A percentile compares a stretch with the other conserved stretches of the same genome.
Conservation (phyloP, 2,888 invertebrate genomes). For the Agonum fuliginosum region DNA sequence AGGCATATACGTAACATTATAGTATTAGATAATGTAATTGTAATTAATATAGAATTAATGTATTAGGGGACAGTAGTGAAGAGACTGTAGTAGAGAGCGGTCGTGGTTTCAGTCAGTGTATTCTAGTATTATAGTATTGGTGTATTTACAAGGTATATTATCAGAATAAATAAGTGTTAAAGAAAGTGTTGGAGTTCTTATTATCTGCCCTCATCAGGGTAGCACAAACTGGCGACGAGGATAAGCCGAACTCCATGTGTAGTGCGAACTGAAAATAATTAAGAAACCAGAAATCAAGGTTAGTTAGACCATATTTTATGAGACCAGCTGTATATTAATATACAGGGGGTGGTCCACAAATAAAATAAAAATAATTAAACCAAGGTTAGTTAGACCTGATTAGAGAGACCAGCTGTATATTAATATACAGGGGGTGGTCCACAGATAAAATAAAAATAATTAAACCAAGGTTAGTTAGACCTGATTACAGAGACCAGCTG, state of each 20-base stretch:
- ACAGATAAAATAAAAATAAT: too few relatives aligned
- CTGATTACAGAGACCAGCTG: background rate
- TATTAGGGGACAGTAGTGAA: too few relatives aligned
- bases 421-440: background rate
- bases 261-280: background rate
- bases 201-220: too few relatives aligned
- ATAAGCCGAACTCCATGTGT: background rate
- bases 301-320: background rate
- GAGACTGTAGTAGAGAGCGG: too few relatives aligned
- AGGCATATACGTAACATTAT: too few relatives aligned
- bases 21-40: too few relatives aligned
- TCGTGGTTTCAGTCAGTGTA: too few relatives aligned
- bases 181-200: too few relatives aligned
- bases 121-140: too few relatives aligned
- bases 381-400: background rate
- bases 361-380: too few relatives aligned
- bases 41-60: background rate
- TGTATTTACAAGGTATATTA: too few relatives aligned
- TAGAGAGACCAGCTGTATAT: conserved; percentile 1
- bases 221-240: conserved; percentile 5
- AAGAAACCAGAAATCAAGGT: background rate
- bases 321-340: background rate
- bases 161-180: too few relatives aligned
- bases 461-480: background rate
- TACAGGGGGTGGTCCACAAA: background rate